Base-by-base conservation (phyloP, 2,888 invertebrate species). In the Megaustenia siamemsis region DNA sequence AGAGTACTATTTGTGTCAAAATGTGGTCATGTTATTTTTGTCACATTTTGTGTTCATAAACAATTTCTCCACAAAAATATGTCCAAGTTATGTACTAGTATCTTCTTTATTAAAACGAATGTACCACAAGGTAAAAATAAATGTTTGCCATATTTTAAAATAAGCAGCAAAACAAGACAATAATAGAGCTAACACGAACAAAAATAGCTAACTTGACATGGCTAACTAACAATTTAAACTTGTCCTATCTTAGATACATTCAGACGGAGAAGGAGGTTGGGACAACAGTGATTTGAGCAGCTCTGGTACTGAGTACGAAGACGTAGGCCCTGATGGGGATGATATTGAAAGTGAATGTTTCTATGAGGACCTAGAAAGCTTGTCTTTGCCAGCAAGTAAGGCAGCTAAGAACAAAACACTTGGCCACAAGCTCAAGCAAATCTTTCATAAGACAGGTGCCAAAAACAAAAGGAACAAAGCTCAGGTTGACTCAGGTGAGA, bases 361-460 rank as follows among this genome's bases (percentile, higher is more conserved):
- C 66, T 88, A 88, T 56, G 88, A 87, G 66, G 88, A 88, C 32
- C 79, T 87, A 18, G 87, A 86, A 40, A 79, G 76, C 12, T 73
- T 86, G 0, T 68, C 63, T 0, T 18, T 63, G 71, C 69, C 76
- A 32, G 38, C 79, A 28, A 66, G 76, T 43, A 24, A 75, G 43
- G 78, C 76, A 66, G 32, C 78, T 43, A 77, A 86, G 79, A 82
- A 86, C 81, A 76, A 87, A 85, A 75, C 86, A 35, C 28, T 87
- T n/a, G 79, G 84, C 38, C 79, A 86, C 86, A 88, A 87, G 66
- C 71, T 88, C 40, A 86, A 86, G 83, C 81, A 86, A 24, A 86
- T 85, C 21, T 83, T 86, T 28, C 83, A 84, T 45, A 87, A 88
- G 60, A 82, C 86, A 28, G 85, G 83, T 18, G 81, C 71, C 69